phyloP scores from a whole-genome alignment of 2,797 vertebrate genomes.

The Strix occidentalis region DNA sequence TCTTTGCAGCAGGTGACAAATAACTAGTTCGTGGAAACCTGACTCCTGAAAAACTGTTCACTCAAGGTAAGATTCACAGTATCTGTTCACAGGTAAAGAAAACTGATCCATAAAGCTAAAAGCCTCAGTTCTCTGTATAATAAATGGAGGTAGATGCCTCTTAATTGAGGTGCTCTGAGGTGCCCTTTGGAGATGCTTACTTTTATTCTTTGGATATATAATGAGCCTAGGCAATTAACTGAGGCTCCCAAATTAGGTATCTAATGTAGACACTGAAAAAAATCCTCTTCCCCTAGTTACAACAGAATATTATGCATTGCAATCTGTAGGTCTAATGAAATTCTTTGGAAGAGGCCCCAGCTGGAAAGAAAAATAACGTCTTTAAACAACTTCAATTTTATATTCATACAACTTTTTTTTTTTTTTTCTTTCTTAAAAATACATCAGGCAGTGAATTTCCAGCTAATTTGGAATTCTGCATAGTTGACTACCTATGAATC shows the following conservation, averaged over 20 bases:
- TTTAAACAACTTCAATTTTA: neutral
- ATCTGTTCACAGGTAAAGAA: neutral
- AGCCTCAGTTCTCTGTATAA: neutral
- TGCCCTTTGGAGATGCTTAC: conserved; percentile 18
- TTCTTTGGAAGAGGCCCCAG: neutral
- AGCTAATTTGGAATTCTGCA: neutral
- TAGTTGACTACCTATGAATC: neutral
- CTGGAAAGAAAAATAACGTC: conserved; percentile 1
- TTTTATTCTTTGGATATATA: conserved; percentile 36
- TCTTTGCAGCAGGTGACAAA: neutral
- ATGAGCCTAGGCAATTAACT: conserved; percentile 28
- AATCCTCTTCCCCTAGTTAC: neutral
- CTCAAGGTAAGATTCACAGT: neutral
- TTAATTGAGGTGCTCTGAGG: conserved; percentile 5
- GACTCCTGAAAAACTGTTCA: neutral
- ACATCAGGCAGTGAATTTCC: neutral
- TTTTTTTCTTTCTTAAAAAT: neutral
- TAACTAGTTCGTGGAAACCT: neutral
- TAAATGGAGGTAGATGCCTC: neutral
- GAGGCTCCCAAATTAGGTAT: neutral
- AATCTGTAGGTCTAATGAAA: conserved; percentile 6
- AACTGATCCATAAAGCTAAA: neutral
- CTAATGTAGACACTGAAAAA: neutral
- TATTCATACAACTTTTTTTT: neutral
- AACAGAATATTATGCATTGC: neutral